phyloP scores from a whole-genome alignment of 2,797 vertebrate species.

The Merluccius polli region DNA sequence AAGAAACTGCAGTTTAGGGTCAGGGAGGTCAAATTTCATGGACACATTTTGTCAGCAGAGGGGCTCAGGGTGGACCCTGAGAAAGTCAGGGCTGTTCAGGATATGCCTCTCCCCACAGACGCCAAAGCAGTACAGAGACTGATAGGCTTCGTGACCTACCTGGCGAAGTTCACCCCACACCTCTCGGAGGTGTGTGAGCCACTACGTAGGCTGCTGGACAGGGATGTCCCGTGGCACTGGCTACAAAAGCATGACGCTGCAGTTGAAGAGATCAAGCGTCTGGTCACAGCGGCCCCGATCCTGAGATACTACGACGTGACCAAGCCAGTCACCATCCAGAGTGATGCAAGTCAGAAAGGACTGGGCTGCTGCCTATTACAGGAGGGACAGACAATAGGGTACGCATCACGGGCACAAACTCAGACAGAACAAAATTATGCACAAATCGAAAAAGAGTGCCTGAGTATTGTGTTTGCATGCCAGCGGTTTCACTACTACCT shows the following conservation, averaged over 20 bases:
- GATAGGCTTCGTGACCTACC: constrained; percentile 7
- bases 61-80: not conserved
- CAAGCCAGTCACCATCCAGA: too few species aligned
- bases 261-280: too few species aligned
- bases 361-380: too few species aligned
- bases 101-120: constrained; percentile 2
- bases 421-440: too few species aligned
- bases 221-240: constrained; percentile 16
- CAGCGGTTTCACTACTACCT: too few species aligned
- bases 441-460: too few species aligned
- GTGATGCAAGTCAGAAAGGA: too few species aligned
- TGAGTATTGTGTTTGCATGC: too few species aligned
- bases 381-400: too few species aligned
- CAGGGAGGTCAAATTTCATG: constrained; percentile 15
- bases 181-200: constrained; percentile 8
- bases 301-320: too few species aligned
- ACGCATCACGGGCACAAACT: too few species aligned
- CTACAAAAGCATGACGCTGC: constrained; percentile 1
- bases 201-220: constrained; percentile 3
- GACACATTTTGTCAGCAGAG: constrained; percentile 12
- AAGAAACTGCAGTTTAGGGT: constrained; percentile 24
- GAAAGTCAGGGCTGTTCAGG: constrained; percentile 7
- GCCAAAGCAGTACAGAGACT: not conserved
- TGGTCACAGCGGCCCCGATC: too few species aligned
- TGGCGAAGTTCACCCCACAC: constrained; percentile 9